Evolutionary conservation across 2,113 vertebrate genomes (phyloP), one percentile per base, ranked within the genome.

Genomic region (Chrysochloris asiatica): DNA sequence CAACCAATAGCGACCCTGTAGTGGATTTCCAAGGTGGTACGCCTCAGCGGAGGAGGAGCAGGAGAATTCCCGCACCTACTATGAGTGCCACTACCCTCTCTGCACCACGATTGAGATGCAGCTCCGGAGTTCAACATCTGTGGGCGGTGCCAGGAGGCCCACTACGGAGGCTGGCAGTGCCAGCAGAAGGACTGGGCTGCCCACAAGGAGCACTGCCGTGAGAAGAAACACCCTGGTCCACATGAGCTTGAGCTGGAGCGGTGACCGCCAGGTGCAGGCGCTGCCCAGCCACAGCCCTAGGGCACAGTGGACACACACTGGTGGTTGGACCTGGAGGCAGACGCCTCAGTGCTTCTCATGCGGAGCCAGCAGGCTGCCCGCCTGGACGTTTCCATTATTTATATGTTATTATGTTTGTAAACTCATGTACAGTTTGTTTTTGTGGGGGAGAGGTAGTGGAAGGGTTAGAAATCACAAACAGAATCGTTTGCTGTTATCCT

Each of bases 121-220:
- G 98, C 99, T 99, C 95, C 4, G 2, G 99, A 99, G 94, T 99
- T 99, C 97, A 99, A 99, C 97, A 99, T 99, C 96, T 99, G 99
- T 3, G 99, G 99, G 0, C 98, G 99, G 50, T 99, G 99, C 98
- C 99, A 99, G 97, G 99, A 99, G 69, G 99, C 99, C 0, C 98
- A 99, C 80, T 99, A 99, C 98, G 99, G 99, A 0, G 99, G 99
- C 95, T 99, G 99, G 14, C 99, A 99, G 94, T 99, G 99, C 97
- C 99, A 99, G 98, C 99, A 99, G 97, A 98, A 99, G 93, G 99
- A 99, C 98, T 99, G 99, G 99, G 99, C 99, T 0, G 99, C 99
- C 91, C 99, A 99, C 97, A 99, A 99, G 99, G 99, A 99, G 92
- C 99, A 99, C 97, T 99, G 99, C 95, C 99, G 99, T 2, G 99